Percentiles rank a stretch among this genome's conserved stretches.
These are phyloP conservation scores for Ctenosaura bakeri DNA, from an alignment of 2,797 vertebrate species.

Conservation along the genomic window DNA sequence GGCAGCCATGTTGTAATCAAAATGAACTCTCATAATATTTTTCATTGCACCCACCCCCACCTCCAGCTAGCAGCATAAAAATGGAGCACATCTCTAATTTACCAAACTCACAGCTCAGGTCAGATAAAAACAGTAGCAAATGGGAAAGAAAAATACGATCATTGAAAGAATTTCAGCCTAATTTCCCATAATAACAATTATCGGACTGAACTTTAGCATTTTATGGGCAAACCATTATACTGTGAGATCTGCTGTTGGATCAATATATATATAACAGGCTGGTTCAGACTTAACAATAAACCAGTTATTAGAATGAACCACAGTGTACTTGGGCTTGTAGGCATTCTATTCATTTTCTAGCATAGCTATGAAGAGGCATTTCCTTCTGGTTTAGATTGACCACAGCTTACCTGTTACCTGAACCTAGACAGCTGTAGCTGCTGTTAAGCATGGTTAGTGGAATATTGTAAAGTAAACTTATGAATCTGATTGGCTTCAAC, in stretches of 20 bases:
- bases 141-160: neutral
- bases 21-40: constrained; percentile 5
- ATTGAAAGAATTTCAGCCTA: neutral
- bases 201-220: neutral
- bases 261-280: neutral
- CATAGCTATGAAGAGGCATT: neutral
- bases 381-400: neutral
- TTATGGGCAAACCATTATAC: neutral
- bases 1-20: neutral
- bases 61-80: neutral
- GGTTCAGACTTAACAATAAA: neutral
- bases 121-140: neutral
- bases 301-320: neutral
- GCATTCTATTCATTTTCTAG: neutral
- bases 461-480: too few relatives aligned
- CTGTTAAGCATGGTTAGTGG: too few relatives aligned
- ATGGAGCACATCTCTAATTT: neutral
- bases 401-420: neutral
- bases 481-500: too few relatives aligned
- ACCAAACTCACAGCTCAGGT: neutral
- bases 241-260: neutral
- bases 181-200: neutral
- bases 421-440: too few relatives aligned
- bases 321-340: neutral
- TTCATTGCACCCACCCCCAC: neutral